phyloP scores from a whole-genome alignment of 2,888 invertebrate genomes.

The Sympetrum striolatum region DNA sequence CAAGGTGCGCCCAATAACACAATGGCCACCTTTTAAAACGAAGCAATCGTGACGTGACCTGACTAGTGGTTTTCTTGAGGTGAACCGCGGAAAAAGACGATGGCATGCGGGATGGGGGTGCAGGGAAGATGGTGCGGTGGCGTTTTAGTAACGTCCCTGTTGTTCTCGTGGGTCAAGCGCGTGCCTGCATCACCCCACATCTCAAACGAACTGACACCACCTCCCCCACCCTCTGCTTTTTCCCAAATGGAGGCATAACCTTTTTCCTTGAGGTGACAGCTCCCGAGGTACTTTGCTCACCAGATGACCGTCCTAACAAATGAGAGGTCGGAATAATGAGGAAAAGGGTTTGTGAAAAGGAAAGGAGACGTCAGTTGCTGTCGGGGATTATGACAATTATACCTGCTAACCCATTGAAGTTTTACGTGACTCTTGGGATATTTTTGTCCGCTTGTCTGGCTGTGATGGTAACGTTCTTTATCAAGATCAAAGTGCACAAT shows the following conservation, averaged over 20 bases:
- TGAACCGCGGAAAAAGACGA: neutral
- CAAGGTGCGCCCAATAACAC: neutral
- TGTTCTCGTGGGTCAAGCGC: neutral
- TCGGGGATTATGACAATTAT: neutral
- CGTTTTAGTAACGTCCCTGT: neutral
- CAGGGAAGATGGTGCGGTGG: neutral
- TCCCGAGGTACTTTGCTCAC: neutral
- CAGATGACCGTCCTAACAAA: conserved; percentile 12
- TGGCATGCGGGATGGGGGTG: neutral
- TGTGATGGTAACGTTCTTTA: too few relatives aligned
- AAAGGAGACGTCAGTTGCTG: neutral
- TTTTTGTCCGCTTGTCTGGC: too few relatives aligned
- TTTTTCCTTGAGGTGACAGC: conserved; percentile 8
- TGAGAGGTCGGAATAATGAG: conserved; percentile 24
- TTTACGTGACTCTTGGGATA: too few relatives aligned
- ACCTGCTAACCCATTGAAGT: too few relatives aligned
- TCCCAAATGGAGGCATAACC: conserved; percentile 15
- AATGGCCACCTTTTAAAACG: neutral
- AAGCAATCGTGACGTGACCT: neutral
- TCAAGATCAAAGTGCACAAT: too few relatives aligned
- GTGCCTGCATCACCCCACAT: neutral
- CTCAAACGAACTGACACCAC: neutral
- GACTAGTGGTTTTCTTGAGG: neutral
- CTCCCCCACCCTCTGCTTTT: neutral
- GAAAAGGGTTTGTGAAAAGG: neutral